Evolutionary conservation across 2,797 vertebrate species (phyloP), one percentile per base, ranked within the genome.

Genomic region (Sardinella longiceps): DNA sequence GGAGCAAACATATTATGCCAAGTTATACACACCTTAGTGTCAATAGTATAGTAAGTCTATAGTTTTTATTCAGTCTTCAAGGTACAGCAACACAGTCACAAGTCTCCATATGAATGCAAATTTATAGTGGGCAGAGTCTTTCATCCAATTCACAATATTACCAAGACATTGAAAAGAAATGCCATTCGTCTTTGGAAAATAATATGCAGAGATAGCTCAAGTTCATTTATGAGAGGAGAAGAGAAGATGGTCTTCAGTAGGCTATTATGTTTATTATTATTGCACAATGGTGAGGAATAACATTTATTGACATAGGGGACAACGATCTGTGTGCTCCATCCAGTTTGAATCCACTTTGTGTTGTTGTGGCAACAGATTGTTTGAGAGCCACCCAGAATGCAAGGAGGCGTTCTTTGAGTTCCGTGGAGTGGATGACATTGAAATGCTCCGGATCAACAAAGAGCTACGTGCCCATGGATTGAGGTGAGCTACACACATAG

Each of bases 341-440:
- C 70, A 39, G 0, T 77, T 1, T 15, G 20, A 18, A 3, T 33
- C 7, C 14, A 37, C 37, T 77, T 43, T 39, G 70, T 77, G 18
- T 77, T 77, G 70, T 77, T 43, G 37, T 77, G 70, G 37, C 70
- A 77, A 12, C 87, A 92, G 91, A 20, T 85, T 92, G 12, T 92
- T 92, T 43, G 91, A 92, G 83, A 90, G 88, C 6, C 90, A 92
- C 80, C 91, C 91, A 0, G 90, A 92, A 46, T 91, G 89, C 37
- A 90, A 90, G 48, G 90, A 91, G 0, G 85, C 81, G 0, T 92
- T 92, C 83, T 89, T 92, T 83, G 87, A 87, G 9, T 92, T 92
- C 82, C 88, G 88, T 0, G 89, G 89, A 14, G 84, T 91, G 0
- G 90, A 88, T 0, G 89, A 92, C 30, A 30, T 90, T 43, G 86